These are phyloP conservation scores for Hassar affinis DNA, from an alignment of 2,113 vertebrate species.

Conservation along the genomic window DNA sequence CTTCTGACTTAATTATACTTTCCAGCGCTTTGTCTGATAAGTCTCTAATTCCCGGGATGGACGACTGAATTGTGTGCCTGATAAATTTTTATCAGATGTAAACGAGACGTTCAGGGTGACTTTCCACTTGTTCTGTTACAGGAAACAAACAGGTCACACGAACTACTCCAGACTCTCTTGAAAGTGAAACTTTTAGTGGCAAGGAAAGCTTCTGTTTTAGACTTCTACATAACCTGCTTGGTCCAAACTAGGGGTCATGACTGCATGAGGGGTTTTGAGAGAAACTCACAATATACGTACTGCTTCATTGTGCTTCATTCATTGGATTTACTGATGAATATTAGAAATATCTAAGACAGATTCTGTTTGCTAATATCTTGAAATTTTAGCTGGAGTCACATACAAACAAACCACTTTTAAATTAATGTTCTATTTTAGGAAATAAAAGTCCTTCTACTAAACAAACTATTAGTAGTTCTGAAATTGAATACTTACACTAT, in stretches of 20 bases:
- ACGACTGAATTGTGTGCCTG: conserved; percentile 32
- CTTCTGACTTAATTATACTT: conserved; percentile 48
- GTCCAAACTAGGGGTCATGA: neutral
- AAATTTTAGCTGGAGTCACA: neutral
- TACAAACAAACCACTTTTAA: neutral
- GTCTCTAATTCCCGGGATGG: conserved; percentile 39
- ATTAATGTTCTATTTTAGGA: neutral
- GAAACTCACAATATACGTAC: neutral
- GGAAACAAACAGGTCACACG: conserved; percentile 25
- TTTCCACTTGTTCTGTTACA: neutral
- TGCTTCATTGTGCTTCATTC: neutral
- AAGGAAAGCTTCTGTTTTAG: neutral
- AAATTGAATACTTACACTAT: neutral
- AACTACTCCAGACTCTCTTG: neutral
- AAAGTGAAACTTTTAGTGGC: neutral
- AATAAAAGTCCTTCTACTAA: neutral
- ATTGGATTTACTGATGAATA: neutral
- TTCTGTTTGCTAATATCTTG: neutral
- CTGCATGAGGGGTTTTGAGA: neutral
- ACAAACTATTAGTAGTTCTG: neutral
- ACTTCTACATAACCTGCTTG: neutral
- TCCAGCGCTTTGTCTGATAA: conserved; percentile 43
- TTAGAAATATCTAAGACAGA: neutral
- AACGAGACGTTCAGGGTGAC: conserved; percentile 44
- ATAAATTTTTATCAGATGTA: conserved; percentile 48